phyloP scores from a whole-genome alignment of 2,888 invertebrate genomes.

The Eledona agricola region DNA sequence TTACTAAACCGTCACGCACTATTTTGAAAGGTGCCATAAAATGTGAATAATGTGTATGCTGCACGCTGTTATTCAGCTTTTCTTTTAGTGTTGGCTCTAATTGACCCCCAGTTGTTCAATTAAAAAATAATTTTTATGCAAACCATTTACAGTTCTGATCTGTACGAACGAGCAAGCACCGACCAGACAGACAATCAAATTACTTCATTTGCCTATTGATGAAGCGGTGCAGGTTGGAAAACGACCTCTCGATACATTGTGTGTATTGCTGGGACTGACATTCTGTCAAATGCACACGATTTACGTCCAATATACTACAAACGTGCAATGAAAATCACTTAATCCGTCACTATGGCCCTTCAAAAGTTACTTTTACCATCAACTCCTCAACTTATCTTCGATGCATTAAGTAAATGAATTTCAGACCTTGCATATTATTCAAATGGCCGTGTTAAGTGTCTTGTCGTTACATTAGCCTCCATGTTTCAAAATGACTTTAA shows the following conservation, averaged over 20 bases:
- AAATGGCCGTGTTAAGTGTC: conserved; percentile 24
- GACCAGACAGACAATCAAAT: conserved; percentile 5
- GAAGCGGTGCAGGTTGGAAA: conserved; percentile 4
- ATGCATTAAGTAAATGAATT: conserved; percentile 21
- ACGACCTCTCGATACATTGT: conserved; percentile 10
- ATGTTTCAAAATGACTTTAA: conserved; percentile 5
- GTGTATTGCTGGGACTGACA: conserved; percentile 16
- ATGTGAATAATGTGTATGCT: too few species aligned
- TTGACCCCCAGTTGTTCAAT: too few species aligned
- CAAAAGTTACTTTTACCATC: too few species aligned
- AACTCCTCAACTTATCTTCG: conserved; percentile 11
- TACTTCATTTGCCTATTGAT: conserved; percentile 18
- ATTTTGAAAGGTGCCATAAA: too few species aligned
- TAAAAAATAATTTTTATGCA: too few species aligned
- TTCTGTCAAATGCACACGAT: conserved; percentile 19
- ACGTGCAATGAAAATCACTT: conserved; percentile 22
- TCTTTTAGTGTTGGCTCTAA: too few species aligned
- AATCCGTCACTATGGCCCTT: conserved; percentile 20
- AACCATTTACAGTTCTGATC: too few species aligned
- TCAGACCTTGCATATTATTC: conserved; percentile 20
- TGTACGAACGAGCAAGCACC: too few species aligned
- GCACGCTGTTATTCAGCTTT: too few species aligned
- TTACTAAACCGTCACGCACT: too few species aligned
- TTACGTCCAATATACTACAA: conserved; percentile 12
- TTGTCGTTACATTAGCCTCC: conserved; percentile 13